Evolutionary conservation across 2,888 invertebrate species (phyloP).

Genomic region (Steinernema carpocapsae): DNA sequence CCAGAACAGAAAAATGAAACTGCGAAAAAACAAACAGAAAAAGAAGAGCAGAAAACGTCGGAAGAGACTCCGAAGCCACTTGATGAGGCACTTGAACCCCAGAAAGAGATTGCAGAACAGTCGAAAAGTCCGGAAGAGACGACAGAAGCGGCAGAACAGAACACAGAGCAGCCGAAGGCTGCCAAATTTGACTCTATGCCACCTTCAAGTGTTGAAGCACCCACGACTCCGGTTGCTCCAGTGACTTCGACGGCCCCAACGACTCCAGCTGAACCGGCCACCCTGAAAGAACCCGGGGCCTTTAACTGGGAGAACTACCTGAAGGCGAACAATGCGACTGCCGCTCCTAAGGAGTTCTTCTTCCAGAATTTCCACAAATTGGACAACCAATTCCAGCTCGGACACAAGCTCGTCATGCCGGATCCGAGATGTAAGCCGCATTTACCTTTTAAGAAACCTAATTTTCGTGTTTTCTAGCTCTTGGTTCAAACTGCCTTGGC

Average conservation of each 20-base stretch:
- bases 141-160: no score
- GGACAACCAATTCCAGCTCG: background rate
- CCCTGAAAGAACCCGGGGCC: background rate
- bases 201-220: no score
- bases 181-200: no score
- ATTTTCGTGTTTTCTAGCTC: background rate
- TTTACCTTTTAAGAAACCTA: background rate
- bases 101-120: no score
- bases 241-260: background rate
- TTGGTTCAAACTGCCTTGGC: slow-evolving; percentile 1
- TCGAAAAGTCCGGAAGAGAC: no score
- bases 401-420: slow-evolving; percentile 17
- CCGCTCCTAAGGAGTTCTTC: slow-evolving; percentile 1
- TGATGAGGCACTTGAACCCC: no score
- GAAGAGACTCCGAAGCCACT: no score
- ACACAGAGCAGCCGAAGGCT: no score
- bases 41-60: no score
- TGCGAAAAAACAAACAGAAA: no score
- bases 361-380: background rate
- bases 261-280: background rate
- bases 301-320: background rate
- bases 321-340: background rate
- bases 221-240: no score
- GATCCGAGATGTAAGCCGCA: slow-evolving; percentile 6
- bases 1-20: no score